Evolutionary conservation across 1,140 invertebrate genomes (phyloP), one percentile per base, ranked within the genome.

Genomic region (Tetragonula clypearis): DNA sequence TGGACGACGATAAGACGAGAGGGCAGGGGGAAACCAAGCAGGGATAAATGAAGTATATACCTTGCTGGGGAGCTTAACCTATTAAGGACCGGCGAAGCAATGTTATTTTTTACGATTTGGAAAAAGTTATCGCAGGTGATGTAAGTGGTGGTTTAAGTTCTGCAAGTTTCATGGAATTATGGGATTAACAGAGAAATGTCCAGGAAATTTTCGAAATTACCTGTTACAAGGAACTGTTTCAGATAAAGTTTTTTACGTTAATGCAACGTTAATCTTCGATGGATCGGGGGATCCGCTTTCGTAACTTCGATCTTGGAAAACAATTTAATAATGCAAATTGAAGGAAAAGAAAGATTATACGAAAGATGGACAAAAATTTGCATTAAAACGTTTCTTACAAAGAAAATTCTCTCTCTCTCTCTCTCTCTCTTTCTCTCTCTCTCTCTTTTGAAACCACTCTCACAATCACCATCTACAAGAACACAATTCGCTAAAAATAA

Each of bases 11-110:
- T 0, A 53, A 26, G 65, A 30, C 15, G 14, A 26, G 26, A 15
- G 19, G 26, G 21, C 14, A 26, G 21, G n/a, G 19, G 6, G 19
- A 14, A 62, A 35, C 55, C 9, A 21, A 53, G 26, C 1, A 77
- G 65, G 30, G 35, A 65, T 62, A 62, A 41, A 41, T 26, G 75
- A 49, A 49, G 58, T 78, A 65, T 78, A 65, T 26, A 65, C 35
- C 30, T 65, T 30, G n/a, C 15, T 19, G 58, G 9, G 6, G 19
- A 19, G 23, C 23, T 78, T 78, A 65, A 78, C 62, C 15, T 30
- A 66, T 41, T 35, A 41, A 21, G 26, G 12, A 17, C 2, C 2
- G 17, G 12, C 30, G 26, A 15, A 66, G 30, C 30, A 66, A 66
- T 66, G n/a, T 30, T n/a, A 4, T 62, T 62, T 62, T 62, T n/a